Evolutionary conservation across 2,888 invertebrate genomes (phyloP), one percentile per base, ranked within the genome.

Genomic region (Sicus ferrugineus): DNA sequence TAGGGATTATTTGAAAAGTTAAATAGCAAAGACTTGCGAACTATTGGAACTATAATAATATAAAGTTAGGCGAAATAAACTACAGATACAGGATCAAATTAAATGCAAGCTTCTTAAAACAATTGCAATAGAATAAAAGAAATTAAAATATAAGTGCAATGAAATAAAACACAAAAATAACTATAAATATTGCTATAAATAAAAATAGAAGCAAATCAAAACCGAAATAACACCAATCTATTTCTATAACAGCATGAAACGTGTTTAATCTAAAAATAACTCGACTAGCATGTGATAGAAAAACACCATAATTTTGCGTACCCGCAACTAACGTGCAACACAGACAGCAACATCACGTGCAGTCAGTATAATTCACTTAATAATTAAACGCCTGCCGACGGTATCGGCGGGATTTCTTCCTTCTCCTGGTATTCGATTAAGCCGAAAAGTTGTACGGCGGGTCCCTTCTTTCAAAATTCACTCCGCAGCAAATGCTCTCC

Each of bases 321-420:
- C 64, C 34, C 64, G 52, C 11, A 16, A n/a, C 26, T 54, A 23
- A 54, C 16, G 30, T 58, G 48, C 26, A 34, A 50, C 31, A 14
- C 48, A 64, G 21, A 38, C 16, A 61, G 4, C n/a, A 48, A 48
- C 19, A 42, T 34, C 11, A 34, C 38, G 38, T 34, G 38, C 2
- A 19, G 16, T 19, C n/a, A 64, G 5, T 30, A 48, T 63, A 38
- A 21, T 66, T 48, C 19, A 21, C 48, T 67, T 21, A 42, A 50
- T 69, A 67, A 72, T 72, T 72, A 65, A 59, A 67, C 50, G 69
- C 52, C 61, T 46, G 70, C 26, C 77, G 80, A 81, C 80, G 77
- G 75, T 74, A 34, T 34, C 11, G 38, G 5, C 11, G 38, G 38
- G 7, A 9, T 34, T 34, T 34, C 11, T 34, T 34, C 11, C 11